Base-by-base conservation (phyloP, 2,888 invertebrate genomes). In the Idaea dimidiata region DNA sequence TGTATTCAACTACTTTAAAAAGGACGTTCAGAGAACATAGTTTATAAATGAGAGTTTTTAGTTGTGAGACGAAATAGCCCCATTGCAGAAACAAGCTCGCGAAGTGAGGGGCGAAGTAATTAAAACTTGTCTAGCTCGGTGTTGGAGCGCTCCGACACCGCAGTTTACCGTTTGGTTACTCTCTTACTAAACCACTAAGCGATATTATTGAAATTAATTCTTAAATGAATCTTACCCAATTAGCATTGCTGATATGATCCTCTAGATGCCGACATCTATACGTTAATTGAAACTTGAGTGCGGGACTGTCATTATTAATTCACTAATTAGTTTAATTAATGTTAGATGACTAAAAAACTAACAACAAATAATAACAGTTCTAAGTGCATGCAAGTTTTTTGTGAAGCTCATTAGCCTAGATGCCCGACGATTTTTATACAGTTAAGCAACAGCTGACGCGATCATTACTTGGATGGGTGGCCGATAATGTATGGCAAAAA, bases 11-110 rank as follows among this genome's bases (percentile, higher is more conserved):
- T 75, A 74, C 67, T 80, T 78, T 70, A 75, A 80, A 80, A 80
- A 82, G 77, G 74, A 79, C 77, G 68, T 73, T 71, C 70, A 72
- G 74, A 76, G 76, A 83, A 82, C 77, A 80, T 77, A 78, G 81
- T 84, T 84, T 83, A 84, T 87, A 85, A 87, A 87, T 81, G 82
- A 80, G 82, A 84, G 84, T 87, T 87, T 87, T 87, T 82, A 84
- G 85, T 85, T 84, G 77, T 77, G 77, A 82, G 81, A 83, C 77
- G 86, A 78, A 88, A 83, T 85, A 83, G 83, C 84, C 82, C 75
- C 82, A 80, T 81, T 79, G 80, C 75, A 79, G 80, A 78, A 86
- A 81, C 83, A 79, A 83, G 83, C 82, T 78, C 72, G 80, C 72
- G 74, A 84, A 87, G 84, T 80, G 80, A 59, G 81, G 82, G 76